Evolutionary conservation across 1,140 invertebrate genomes (phyloP).

Genomic region (Macrostomum lignano): DNA sequence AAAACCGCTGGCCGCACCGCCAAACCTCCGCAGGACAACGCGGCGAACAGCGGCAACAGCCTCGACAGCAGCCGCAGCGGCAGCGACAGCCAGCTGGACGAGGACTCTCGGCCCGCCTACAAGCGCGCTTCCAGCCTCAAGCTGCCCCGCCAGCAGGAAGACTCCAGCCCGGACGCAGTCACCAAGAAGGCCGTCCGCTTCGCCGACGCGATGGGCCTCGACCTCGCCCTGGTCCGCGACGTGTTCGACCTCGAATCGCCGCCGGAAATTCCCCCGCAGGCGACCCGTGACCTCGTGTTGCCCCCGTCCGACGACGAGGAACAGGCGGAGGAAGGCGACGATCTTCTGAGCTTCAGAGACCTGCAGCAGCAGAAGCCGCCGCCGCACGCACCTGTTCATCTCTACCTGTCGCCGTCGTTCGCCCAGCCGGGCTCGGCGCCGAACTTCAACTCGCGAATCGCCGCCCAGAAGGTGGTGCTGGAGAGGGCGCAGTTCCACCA

Average conservation of each 20-base stretch:
- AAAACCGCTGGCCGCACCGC: no score
- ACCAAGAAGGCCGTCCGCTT: slow-evolving; percentile 84
- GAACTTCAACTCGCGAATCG: slow-evolving; percentile 46
- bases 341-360: no score
- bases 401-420: slow-evolving; percentile 41
- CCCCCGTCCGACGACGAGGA: slow-evolving; percentile 13
- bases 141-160: no score
- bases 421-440: slow-evolving; percentile 43
- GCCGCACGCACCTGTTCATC: not conserved
- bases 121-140: no score
- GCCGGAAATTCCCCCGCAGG: slow-evolving; percentile 19
- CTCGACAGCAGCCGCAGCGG: no score
- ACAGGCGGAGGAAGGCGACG: no score
- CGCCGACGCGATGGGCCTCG: slow-evolving; percentile 64
- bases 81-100: no score
- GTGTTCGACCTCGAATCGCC: slow-evolving; percentile 19
- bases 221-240: slow-evolving; percentile 52
- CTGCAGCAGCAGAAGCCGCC: not conserved
- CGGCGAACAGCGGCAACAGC: no score
- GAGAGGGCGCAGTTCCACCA: slow-evolving; percentile 40
- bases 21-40: no score
- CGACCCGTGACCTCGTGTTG: slow-evolving; percentile 15
- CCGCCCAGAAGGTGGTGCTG: slow-evolving; percentile 42
- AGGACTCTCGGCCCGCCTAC: no score
- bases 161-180: no score